Base-by-base conservation (phyloP, 35 echinoderm and acorn worm genomes). In the Acanthaster planci region DNA sequence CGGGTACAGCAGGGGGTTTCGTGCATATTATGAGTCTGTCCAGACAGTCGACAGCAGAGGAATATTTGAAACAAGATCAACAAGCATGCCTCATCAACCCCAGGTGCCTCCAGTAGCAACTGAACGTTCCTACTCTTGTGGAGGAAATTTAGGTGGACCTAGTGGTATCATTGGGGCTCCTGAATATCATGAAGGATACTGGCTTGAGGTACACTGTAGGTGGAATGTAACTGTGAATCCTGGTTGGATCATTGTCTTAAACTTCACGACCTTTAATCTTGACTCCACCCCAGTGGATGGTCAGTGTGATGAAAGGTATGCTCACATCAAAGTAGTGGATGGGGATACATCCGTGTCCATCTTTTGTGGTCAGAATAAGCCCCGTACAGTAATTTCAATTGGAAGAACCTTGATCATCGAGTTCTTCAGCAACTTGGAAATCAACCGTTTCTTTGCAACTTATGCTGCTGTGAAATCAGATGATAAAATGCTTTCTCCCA, bases 191-290 rank as follows among this genome's bases (percentile, higher is more conserved):
- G 12, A 47, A 47, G 42, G 42, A 47, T 47, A 47, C 42, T 34
- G 14, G 64, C 26, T 26, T 7, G 2, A 10, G 10, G 64, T 31
- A 14, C 7, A 72, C 64, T 72, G 64, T 26, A 72, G 64, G 64
- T 72, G 64, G 64, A 72, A 72, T 30, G 30, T 72, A 72, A 72
- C 64, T 6, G 64, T 72, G 2, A 26, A 72, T 12, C 14, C 64
- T 72, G 64, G 64, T 12, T 72, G 64, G 64, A 29, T 72, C 34
- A 35, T 72, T 72, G 7, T 72, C 64, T 26, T 72, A 9, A 72
- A 26, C 15, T 72, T 72, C 64, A 72, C 64, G 8, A 0, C 29
- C 1, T 72, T 72, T 16, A 26, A 72, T 26, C 26, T 72, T 72
- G 64, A 72, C 30, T 72, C 64, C 64, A 31, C 14, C 30, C 7